Percentiles rank a stretch among this genome's conserved stretches.
Evolutionary conservation across 2,113 vertebrate species (phyloP).

Genomic region (human): DNA sequence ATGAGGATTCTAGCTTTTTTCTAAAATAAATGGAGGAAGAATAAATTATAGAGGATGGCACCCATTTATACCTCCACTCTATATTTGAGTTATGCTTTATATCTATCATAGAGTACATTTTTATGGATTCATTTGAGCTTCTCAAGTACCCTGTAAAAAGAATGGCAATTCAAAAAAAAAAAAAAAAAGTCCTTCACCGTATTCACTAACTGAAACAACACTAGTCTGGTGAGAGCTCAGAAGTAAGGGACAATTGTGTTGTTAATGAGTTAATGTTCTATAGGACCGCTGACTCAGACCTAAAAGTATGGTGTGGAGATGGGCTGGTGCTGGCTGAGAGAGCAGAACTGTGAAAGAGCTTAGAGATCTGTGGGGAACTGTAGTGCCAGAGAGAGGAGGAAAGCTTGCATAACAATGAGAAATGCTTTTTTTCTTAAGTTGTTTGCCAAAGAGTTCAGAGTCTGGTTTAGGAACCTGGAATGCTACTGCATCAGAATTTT

Average conservation of each 20-base stretch:
- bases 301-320: conserved; percentile 7
- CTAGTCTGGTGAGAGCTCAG: neutral
- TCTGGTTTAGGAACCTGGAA: conserved; percentile 46
- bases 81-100: neutral
- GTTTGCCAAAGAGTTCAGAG: conserved; percentile 20
- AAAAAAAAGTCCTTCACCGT: neutral
- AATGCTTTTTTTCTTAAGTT: neutral
- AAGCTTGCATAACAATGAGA: conserved; percentile 52
- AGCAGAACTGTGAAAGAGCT: conserved; percentile 13
- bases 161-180: neutral
- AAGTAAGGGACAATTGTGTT: conserved; percentile 24
- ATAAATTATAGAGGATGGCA: neutral
- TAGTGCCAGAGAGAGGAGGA: neutral
- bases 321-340: neutral
- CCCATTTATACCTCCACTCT: neutral
- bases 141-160: neutral
- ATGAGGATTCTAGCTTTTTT: neutral
- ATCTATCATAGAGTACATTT: neutral
- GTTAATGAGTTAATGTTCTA: conserved; percentile 58
- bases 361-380: neutral
- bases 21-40: neutral
- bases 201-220: conserved; percentile 51
- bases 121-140: conserved; percentile 13
- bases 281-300: conserved; percentile 25
- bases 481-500: conserved; percentile 45